Conservation (phyloP, 2,113 vertebrate species). For the Dunckerocampus dactyliophorus region DNA sequence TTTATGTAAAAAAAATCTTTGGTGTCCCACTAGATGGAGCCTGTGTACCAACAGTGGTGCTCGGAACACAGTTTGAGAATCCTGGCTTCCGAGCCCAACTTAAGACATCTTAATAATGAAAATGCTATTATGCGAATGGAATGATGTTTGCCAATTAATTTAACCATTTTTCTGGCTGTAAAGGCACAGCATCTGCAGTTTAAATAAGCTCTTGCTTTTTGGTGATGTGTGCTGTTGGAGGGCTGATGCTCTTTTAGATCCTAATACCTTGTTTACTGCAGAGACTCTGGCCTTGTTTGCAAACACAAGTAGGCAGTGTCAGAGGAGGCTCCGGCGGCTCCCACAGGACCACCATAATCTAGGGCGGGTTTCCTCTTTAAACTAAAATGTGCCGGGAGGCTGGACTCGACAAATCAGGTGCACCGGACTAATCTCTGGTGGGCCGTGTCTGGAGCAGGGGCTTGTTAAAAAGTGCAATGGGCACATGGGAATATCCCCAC, state of each 20-base stretch:
- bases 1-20: too few species aligned
- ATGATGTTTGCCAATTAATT: too few species aligned
- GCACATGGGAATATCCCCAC: slow-evolving; percentile 60
- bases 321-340: slow-evolving; percentile 35
- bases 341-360: slow-evolving; percentile 51
- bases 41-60: too few species aligned
- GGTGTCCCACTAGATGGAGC: too few species aligned
- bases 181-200: not conserved
- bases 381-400: slow-evolving; percentile 56
- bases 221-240: not conserved
- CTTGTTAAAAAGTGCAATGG: slow-evolving; percentile 74
- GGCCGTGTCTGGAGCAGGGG: slow-evolving; percentile 55
- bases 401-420: slow-evolving; percentile 66
- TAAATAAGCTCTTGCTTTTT: slow-evolving; percentile 7
- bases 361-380: slow-evolving; percentile 56
- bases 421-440: slow-evolving; percentile 47
- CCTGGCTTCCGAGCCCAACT: too few species aligned
- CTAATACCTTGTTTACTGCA: slow-evolving; percentile 42
- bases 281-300: slow-evolving; percentile 48
- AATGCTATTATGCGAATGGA: too few species aligned
- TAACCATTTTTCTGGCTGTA: not conserved
- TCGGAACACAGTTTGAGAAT: too few species aligned
- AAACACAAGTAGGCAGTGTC: slow-evolving; percentile 44
- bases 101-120: too few species aligned
- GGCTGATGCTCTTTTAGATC: slow-evolving; percentile 19